Percentiles rank a stretch among this genome's conserved stretches.
These are phyloP conservation scores for Smithornis capensis DNA, from an alignment of 2,113 vertebrate genomes.

Conservation along the genomic window DNA sequence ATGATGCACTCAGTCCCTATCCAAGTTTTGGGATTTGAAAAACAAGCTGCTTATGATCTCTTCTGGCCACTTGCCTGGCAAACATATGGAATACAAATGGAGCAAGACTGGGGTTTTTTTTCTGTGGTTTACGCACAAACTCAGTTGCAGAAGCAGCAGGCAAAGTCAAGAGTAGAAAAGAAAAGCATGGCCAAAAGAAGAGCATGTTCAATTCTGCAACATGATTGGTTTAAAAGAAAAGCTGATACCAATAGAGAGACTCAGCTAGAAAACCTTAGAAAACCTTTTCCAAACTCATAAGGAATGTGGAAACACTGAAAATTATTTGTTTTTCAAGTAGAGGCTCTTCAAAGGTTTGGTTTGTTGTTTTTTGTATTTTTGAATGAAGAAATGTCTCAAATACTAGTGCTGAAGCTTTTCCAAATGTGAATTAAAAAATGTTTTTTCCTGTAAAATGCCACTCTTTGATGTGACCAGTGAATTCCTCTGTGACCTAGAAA, in stretches of 20 bases:
- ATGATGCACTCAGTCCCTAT: not conserved
- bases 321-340: not conserved
- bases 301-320: not conserved
- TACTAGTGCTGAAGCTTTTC: not conserved
- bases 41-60: not conserved
- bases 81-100: slow-evolving; percentile 6
- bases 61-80: not conserved
- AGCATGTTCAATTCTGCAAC: not conserved
- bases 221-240: not conserved
- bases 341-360: not conserved
- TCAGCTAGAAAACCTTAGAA: not conserved
- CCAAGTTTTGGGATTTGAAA: not conserved
- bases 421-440: not conserved
- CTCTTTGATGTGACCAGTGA: not conserved
- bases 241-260: not conserved
- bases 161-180: slow-evolving; percentile 19
- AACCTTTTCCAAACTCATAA: not conserved
- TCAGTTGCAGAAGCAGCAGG: not conserved
- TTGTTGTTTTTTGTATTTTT: not conserved
- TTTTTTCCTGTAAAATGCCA: not conserved
- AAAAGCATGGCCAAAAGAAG: not conserved
- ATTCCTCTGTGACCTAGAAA: not conserved
- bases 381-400: not conserved
- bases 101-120: not conserved
- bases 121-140: not conserved